Percentiles rank a stretch among this genome's conserved stretches.
These are phyloP conservation scores for Sebastes baramenuke DNA, from an alignment of 2,797 vertebrate genomes.

Conservation along the genomic window DNA sequence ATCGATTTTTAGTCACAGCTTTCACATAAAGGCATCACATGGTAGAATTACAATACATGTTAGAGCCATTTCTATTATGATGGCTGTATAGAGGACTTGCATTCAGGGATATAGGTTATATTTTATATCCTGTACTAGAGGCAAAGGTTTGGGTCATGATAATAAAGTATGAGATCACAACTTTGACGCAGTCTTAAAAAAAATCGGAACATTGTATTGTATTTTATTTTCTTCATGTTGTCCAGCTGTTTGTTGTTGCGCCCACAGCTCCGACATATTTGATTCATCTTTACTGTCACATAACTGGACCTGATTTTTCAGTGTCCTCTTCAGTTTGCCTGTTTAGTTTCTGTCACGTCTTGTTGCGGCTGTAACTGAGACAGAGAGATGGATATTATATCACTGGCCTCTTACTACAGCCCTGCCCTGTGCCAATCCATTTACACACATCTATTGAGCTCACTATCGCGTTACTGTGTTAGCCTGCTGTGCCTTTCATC, in stretches of 20 bases:
- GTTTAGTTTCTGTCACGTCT: not conserved
- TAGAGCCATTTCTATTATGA: not conserved
- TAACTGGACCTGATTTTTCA: not conserved
- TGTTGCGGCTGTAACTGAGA: conserved; percentile 17
- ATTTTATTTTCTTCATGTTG: not conserved
- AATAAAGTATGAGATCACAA: not conserved
- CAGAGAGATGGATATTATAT: conserved; percentile 28
- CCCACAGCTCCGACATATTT: not conserved
- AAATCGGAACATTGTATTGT: not conserved
- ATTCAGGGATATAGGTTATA: not conserved
- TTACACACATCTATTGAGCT: conserved; percentile 47
- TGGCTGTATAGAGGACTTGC: not conserved
- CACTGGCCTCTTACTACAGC: conserved; percentile 48
- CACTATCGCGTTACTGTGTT: conserved; percentile 14
- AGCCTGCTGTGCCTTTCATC: not conserved
- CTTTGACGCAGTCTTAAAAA: not conserved
- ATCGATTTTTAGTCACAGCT: not conserved
- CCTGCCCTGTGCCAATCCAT: conserved; percentile 7
- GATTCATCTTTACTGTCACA: not conserved
- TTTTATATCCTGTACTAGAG: not conserved
- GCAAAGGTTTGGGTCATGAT: not conserved
- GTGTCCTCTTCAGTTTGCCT: not conserved
- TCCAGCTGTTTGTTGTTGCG: not conserved
- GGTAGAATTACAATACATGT: not conserved
- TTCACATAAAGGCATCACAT: not conserved